phyloP scores from a whole-genome alignment of 1,140 invertebrate genomes.

The Lepidurus arcticus region DNA sequence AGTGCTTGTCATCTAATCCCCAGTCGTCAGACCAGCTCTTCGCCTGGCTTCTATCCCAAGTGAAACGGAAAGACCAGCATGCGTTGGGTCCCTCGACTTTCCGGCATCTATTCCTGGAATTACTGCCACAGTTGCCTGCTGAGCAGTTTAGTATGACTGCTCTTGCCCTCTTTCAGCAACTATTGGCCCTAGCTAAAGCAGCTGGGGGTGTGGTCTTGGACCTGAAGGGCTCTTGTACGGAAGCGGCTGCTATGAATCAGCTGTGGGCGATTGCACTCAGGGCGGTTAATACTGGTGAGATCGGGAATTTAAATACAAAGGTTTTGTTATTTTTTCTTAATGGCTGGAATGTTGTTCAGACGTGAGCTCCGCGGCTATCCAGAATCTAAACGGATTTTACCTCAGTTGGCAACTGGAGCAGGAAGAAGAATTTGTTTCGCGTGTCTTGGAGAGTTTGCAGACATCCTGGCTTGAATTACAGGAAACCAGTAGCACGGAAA shows the following conservation, averaged over 20 bases:
- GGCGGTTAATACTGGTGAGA: slow-evolving; percentile 68
- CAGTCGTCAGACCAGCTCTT: slow-evolving; percentile 85
- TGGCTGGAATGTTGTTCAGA: slow-evolving; percentile 50
- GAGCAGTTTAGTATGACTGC: slow-evolving; percentile 88
- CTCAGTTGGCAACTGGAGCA: slow-evolving; percentile 80
- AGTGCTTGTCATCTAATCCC: slow-evolving; percentile 73
- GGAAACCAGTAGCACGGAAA: slow-evolving; percentile 58
- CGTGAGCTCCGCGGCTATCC: slow-evolving; percentile 87
- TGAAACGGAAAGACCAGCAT: slow-evolving; percentile 66
- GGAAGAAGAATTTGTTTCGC: slow-evolving; percentile 83
- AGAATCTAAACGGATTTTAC: slow-evolving; percentile 87
- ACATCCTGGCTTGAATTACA: slow-evolving; percentile 65
- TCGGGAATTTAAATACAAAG: slow-evolving; percentile 22
- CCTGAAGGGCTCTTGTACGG: slow-evolving; percentile 43
- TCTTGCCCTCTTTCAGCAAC: slow-evolving; percentile 79
- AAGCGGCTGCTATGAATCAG: slow-evolving; percentile 76
- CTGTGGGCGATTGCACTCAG: slow-evolving; percentile 86
- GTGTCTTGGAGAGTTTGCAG: slow-evolving; percentile 49
- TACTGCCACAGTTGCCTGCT: slow-evolving; percentile 77
- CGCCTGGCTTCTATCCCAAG: slow-evolving; percentile 80
- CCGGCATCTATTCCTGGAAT: slow-evolving; percentile 79
- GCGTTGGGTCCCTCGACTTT: slow-evolving; percentile 78
- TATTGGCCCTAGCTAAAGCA: slow-evolving; percentile 74
- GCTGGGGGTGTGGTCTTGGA: slow-evolving; percentile 45
- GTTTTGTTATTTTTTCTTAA: no score